phyloP scores from a whole-genome alignment of 2,888 invertebrate species.

The Cartodere bifasciata region DNA sequence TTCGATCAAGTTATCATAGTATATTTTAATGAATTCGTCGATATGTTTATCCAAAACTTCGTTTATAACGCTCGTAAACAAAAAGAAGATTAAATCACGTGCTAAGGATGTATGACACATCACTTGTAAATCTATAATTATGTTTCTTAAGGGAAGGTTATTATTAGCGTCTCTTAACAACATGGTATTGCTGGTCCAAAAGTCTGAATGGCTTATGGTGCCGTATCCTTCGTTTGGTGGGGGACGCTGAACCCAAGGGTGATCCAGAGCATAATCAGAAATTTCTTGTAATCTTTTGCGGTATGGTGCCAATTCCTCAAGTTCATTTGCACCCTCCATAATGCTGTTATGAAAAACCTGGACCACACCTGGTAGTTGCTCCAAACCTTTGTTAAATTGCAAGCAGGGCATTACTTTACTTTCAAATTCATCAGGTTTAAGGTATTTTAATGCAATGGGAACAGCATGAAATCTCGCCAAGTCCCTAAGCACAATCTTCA shows the following conservation, averaged over 20 bases:
- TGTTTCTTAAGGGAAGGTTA: slow-evolving; percentile 36
- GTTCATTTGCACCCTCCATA: slow-evolving; percentile 21
- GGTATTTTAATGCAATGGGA: slow-evolving; percentile 40
- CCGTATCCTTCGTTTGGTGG: slow-evolving; percentile 37
- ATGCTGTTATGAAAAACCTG: slow-evolving; percentile 26
- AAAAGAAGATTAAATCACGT: slow-evolving; percentile 42
- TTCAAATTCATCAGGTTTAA: slow-evolving; percentile 36
- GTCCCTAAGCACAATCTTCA: slow-evolving; percentile 35
- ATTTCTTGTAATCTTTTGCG: slow-evolving; percentile 20
- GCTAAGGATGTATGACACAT: slow-evolving; percentile 39
- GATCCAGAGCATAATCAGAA: slow-evolving; percentile 20
- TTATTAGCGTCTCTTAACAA: slow-evolving; percentile 34
- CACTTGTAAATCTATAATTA: slow-evolving; percentile 48
- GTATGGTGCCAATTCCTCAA: slow-evolving; percentile 23
- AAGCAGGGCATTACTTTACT: slow-evolving; percentile 33
- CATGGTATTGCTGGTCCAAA: slow-evolving; percentile 51
- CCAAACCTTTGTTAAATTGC: slow-evolving; percentile 25
- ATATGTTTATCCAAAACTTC: slow-evolving; percentile 34
- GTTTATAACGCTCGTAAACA: slow-evolving; percentile 40
- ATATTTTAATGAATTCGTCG: slow-evolving; percentile 39
- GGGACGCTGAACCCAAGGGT: slow-evolving; percentile 17
- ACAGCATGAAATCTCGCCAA: slow-evolving; percentile 46
- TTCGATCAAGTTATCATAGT: slow-evolving; percentile 38
- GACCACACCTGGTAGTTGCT: slow-evolving; percentile 26
- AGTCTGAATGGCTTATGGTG: slow-evolving; percentile 43